These are phyloP conservation scores for Epinephelus moara DNA, from an alignment of 2,113 vertebrate species.

Conservation along the genomic window DNA sequence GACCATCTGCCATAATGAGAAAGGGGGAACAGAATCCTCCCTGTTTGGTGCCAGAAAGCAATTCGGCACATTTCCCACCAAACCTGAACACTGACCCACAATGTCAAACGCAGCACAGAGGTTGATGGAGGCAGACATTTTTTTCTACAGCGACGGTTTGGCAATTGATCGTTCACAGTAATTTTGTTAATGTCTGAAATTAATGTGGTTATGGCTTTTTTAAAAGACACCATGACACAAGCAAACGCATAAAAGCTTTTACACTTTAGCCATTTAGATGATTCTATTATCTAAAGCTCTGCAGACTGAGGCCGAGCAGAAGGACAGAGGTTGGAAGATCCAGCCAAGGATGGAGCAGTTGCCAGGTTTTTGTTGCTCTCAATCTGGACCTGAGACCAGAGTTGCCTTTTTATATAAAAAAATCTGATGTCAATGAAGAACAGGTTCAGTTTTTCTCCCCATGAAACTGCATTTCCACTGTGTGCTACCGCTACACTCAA, in stretches of 20 bases:
- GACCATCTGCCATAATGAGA: slow-evolving; percentile 36
- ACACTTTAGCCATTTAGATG: not conserved
- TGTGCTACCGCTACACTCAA: too few species aligned
- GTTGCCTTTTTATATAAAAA: not conserved
- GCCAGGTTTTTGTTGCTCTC: not conserved
- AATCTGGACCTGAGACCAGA: not conserved
- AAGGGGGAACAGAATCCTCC: not conserved
- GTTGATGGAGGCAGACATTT: not conserved
- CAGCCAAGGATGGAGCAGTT: not conserved
- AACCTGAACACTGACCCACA: slow-evolving; percentile 29
- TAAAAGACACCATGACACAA: slow-evolving; percentile 3
- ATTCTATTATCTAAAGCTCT: not conserved
- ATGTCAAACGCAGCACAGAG: slow-evolving; percentile 4
- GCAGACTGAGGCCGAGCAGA: not conserved
- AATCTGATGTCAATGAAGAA: not conserved
- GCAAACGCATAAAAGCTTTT: not conserved
- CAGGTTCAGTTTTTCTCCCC: not conserved
- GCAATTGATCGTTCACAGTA: not conserved
- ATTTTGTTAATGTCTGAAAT: slow-evolving; percentile 4
- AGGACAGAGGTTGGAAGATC: not conserved
- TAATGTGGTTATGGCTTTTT: not conserved
- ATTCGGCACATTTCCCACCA: slow-evolving; percentile 22
- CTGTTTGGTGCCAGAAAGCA: slow-evolving; percentile 24
- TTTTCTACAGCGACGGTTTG: not conserved
- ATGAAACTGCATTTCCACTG: too few species aligned